phyloP scores from a whole-genome alignment of 2,888 invertebrate genomes.

The Drosophila fungiperda region DNA sequence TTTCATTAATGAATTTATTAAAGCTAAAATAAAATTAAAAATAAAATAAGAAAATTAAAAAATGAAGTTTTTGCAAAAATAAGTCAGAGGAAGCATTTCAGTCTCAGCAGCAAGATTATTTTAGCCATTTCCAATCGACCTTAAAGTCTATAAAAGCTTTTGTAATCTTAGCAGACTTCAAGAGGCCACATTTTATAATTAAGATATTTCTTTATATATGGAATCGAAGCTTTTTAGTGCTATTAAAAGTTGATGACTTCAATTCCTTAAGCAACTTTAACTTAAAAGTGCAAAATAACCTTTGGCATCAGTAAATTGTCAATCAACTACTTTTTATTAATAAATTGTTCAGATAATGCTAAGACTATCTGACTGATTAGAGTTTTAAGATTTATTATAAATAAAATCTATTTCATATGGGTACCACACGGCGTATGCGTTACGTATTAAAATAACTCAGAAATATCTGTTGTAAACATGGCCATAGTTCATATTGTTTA shows the following conservation, averaged over 20 bases:
- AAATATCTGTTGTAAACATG: too few relatives aligned
- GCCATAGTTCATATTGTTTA: background rate
- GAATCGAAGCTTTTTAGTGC: background rate
- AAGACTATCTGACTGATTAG: background rate
- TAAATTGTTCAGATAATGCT: background rate
- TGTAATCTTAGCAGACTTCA: background rate
- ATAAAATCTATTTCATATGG: background rate
- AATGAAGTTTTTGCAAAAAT: background rate
- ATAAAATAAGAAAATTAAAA: background rate
- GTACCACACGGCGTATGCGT: slow-evolving; percentile 7
- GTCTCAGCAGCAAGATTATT: background rate
- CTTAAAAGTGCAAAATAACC: background rate
- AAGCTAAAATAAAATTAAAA: background rate
- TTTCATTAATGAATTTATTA: background rate
- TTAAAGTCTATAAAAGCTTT: background rate
- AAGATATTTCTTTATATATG: background rate
- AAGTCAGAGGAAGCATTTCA: background rate
- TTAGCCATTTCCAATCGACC: background rate
- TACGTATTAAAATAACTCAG: background rate
- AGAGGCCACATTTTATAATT: background rate
- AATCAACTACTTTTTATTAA: background rate
- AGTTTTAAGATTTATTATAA: background rate
- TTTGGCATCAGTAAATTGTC: background rate
- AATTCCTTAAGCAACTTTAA: background rate
- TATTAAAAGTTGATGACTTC: background rate